Percentiles rank a stretch among this genome's conserved stretches.
Evolutionary conservation across 1,140 invertebrate species (phyloP).

Genomic region (Pseudomyrmex cubaensis): DNA sequence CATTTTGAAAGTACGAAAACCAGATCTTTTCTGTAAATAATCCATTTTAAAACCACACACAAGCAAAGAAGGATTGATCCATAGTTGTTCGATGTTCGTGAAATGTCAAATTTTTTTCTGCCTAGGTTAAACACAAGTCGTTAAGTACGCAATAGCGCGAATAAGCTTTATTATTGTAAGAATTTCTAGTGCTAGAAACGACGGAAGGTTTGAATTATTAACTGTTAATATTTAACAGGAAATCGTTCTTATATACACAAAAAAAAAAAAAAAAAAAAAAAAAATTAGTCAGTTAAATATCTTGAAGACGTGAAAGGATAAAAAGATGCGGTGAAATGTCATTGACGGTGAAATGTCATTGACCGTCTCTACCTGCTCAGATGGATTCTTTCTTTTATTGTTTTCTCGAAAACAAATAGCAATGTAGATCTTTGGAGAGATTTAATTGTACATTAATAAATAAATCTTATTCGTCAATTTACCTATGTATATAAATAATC

Average conservation of each 20-base stretch:
- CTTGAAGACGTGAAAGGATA: background rate
- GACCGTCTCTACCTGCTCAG: background rate
- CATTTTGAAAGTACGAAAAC: constrained; percentile 32
- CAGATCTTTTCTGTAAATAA: constrained; percentile 36
- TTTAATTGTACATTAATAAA: too few relatives aligned
- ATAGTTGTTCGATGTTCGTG: background rate
- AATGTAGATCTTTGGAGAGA: too few relatives aligned
- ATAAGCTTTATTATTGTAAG: constrained; percentile 27
- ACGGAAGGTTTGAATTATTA: background rate
- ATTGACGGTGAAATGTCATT: background rate
- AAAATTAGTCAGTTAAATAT: background rate
- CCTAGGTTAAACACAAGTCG: background rate
- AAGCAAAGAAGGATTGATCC: constrained; percentile 30
- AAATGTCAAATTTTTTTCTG: constrained; percentile 19
- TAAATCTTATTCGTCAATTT: too few relatives aligned
- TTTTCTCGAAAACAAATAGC: background rate
- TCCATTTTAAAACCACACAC: constrained; percentile 32
- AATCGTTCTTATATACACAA: background rate
- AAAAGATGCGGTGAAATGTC: constrained; percentile 15
- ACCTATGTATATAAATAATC: too few relatives aligned
- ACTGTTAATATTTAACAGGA: background rate
- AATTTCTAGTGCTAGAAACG: constrained; percentile 19
- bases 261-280: background rate
- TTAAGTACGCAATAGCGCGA: background rate
- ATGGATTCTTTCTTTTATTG: background rate